A percentile compares a stretch with the other conserved stretches of the same genome.
phyloP scores from a whole-genome alignment of 23 tunicate genomes.

The Trididemnum miniatum region DNA sequence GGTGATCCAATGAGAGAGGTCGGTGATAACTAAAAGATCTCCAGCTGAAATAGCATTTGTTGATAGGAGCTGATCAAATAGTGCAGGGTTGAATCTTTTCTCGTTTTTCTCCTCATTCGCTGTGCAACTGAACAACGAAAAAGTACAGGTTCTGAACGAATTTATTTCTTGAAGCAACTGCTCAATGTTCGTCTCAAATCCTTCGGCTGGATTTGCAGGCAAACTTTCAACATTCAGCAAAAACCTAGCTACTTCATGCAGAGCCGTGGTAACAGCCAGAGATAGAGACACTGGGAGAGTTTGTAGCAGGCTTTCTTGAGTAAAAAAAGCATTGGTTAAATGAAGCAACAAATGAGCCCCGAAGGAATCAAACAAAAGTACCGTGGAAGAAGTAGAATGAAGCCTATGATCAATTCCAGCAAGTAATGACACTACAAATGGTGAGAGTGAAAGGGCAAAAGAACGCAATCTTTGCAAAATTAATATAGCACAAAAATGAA shows the following conservation, averaged over 20 bases:
- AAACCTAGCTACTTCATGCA: conserved; percentile 12
- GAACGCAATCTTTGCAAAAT: conserved; percentile 17
- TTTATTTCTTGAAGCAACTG: neutral
- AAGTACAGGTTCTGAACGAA: neutral
- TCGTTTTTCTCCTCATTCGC: neutral
- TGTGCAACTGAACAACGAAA: neutral
- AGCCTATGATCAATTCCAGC: conserved; percentile 2
- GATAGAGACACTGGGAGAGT: neutral
- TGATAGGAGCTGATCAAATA: neutral
- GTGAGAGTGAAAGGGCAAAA: neutral
- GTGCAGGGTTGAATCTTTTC: neutral
- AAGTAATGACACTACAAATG: neutral
- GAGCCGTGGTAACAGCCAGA: neutral
- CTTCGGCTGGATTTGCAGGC: neutral
- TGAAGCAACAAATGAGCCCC: conserved; percentile 26
- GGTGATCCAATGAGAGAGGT: neutral
- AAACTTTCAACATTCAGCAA: neutral
- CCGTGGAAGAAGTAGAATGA: neutral
- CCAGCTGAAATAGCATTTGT: neutral
- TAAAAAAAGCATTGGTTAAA: neutral
- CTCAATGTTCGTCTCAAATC: neutral
- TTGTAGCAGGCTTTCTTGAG: neutral
- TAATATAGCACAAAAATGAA: neutral
- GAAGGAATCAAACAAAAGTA: neutral
- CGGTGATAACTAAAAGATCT: neutral